A percentile compares a stretch with the other conserved stretches of the same genome.
phyloP scores from a whole-genome alignment of 2,797 vertebrate genomes.

The Lagodon rhomboides region DNA sequence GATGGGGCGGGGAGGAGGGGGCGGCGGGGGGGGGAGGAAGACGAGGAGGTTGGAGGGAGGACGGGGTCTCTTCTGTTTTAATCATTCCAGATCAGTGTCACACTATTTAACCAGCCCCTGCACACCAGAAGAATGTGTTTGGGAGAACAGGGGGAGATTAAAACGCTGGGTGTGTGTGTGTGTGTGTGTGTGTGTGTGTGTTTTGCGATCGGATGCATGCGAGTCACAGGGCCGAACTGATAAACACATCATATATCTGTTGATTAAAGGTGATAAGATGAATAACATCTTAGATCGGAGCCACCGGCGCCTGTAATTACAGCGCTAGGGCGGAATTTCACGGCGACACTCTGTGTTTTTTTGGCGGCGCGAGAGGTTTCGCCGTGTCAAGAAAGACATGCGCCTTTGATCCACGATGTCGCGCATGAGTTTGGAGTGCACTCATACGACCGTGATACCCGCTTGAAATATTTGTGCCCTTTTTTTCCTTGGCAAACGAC shows the following conservation, averaged over 20 bases:
- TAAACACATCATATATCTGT: constrained; percentile 66
- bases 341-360: constrained; percentile 42
- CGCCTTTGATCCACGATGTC: constrained; percentile 9
- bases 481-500: constrained; percentile 11
- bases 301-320: constrained; percentile 55
- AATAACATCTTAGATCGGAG: constrained; percentile 55
- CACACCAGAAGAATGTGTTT: constrained; percentile 53
- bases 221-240: constrained; percentile 39
- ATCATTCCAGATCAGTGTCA: constrained; percentile 81
- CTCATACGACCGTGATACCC: constrained; percentile 14
- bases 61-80: constrained; percentile 76
- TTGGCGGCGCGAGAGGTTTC: constrained; percentile 10
- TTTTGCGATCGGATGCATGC: background rate
- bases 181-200: constrained; percentile 1
- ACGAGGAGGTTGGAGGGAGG: constrained; percentile 8
- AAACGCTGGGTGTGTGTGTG: constrained; percentile 18
- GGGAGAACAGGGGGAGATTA: constrained; percentile 50
- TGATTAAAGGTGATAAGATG: constrained; percentile 75
- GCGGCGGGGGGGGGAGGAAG: constrained; percentile 11
- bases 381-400: background rate
- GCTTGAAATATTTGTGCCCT: background rate
- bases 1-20: constrained; percentile 47
- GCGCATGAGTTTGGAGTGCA: constrained; percentile 35
- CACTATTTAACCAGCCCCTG: constrained; percentile 68
- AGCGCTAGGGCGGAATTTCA: constrained; percentile 35